Evolutionary conservation across 2,797 vertebrate genomes (phyloP), one percentile per base, ranked within the genome.

Genomic region (Anniella stebbinsi): DNA sequence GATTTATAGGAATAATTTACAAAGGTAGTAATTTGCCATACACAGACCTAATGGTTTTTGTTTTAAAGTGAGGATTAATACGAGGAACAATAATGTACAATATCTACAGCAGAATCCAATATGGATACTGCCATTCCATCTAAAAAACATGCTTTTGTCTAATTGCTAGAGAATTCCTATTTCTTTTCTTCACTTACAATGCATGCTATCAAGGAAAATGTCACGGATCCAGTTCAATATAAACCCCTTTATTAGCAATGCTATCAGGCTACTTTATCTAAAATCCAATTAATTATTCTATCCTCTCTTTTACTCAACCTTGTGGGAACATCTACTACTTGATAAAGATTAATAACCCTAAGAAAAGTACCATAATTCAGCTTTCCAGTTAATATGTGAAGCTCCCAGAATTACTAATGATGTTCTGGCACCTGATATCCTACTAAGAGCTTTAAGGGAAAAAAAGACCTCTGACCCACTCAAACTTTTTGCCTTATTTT

Each of bases 241-340:
- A 86, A 92, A 84, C 33, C 87, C 93, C 76, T 87, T 17, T 94
- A 95, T 94, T 93, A 93, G 76, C 90, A 88, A 91, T 90, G 94
- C 75, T 94, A 28, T 80, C 70, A 86, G 80, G 67, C 77, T 93
- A 12, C 51, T 94, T 85, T 91, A 92, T 91, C 89, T 95, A 88
- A 90, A 95, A 93, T 95, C 81, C 33, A 91, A 89, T 95, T 93
- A 92, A 92, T 93, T 94, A 92, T 63, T 94, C 83, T 51, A 91
- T 90, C 87, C 93, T 90, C 45, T 89, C 45, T 80, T 95, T 95
- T 90, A 92, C 18, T 91, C 63, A 82, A 2, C 85, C 87, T 84
- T 70, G 36, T 77, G 88, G 66, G 48, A 70, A 76, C 81, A 45
- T 18, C 82, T 91, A 33, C 78, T 91, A 54, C 67, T 92, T 93